Conservation (phyloP, 1,140 invertebrate genomes). For the Pectinophora gossypiella region DNA sequence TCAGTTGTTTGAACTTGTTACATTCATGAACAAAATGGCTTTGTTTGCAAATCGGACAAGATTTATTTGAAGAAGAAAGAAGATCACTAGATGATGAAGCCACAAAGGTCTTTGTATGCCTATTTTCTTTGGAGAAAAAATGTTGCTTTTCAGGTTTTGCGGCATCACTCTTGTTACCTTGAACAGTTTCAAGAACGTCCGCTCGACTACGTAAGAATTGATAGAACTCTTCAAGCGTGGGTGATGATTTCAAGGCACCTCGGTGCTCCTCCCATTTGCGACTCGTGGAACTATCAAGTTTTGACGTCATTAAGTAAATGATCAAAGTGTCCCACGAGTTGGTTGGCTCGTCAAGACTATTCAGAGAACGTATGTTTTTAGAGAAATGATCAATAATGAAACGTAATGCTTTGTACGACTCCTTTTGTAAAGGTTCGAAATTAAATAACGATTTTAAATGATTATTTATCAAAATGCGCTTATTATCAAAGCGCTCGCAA, state of each 20-base stretch:
- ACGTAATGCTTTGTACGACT: neutral
- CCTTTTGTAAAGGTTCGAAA: neutral
- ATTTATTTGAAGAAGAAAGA: too few species aligned
- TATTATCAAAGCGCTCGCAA: neutral
- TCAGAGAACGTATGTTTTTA: neutral
- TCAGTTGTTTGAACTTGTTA: too few species aligned
- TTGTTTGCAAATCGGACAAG: too few species aligned
- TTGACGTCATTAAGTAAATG: neutral
- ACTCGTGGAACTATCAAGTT: neutral
- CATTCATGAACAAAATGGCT: too few species aligned
- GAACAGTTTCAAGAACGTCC: slow-evolving; percentile 3
- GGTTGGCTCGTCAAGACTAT: neutral
- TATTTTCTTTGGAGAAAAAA: too few species aligned
- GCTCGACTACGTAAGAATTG: slow-evolving; percentile 1
- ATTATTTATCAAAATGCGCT: neutral
- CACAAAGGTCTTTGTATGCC: too few species aligned
- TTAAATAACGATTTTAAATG: slow-evolving; percentile 2
- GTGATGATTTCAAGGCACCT: neutral
- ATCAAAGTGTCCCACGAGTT: slow-evolving; percentile 1
- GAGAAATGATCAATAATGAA: neutral
- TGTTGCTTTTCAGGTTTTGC: too few species aligned
- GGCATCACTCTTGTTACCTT: neutral
- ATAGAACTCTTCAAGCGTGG: neutral
- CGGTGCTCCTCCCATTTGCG: neutral
- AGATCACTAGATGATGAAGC: too few species aligned